Evolutionary conservation across 2,113 vertebrate species (phyloP), one percentile per base, ranked within the genome.

Genomic region (Irena cyanogastra): DNA sequence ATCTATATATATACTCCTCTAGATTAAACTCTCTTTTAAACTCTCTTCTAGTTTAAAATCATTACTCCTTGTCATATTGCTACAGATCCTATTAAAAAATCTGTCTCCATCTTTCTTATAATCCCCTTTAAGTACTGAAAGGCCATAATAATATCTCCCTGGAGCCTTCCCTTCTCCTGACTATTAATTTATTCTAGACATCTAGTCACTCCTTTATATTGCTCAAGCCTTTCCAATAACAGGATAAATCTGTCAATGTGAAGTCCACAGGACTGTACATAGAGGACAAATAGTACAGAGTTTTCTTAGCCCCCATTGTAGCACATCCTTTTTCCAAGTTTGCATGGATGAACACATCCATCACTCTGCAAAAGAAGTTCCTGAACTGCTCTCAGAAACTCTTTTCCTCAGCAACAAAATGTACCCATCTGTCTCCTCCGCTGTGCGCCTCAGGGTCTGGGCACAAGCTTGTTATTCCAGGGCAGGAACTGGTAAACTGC

Each of bases 351-450:
- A 90, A 90, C 76, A 80, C 83, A 96, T 95, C 79, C 93, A 86
- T 93, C 83, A 88, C 59, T 95, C 88, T 59, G 79, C 88, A 88
- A 93, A 85, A 83, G 78, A 72, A 90, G 79, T 63, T 93, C 85
- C 83, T 35, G 60, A 92, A 75, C 65, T 24, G 26, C 52, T 72
- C 60, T 41, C 64, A 77, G 71, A 54, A 86, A 61, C 53, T 83
- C 39, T 83, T 90, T 74, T 45, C n/a, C 64, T 52, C 83, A 39
- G 52, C 88, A 86, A 93, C 94, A 92, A 89, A 88, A 80, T 49
- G 84, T 83, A 66, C 93, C 44, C 83, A 71, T 83, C 86, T 83
- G 83, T 78, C 80, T 69, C 70, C 82, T 87, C 30, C 4, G 18
- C 68, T 86, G 64, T n/a, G 71, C 9, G 1, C 80, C 64, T 63